phyloP scores from a whole-genome alignment of 2,113 vertebrate species.

The Hemibagrus wyckioides region DNA sequence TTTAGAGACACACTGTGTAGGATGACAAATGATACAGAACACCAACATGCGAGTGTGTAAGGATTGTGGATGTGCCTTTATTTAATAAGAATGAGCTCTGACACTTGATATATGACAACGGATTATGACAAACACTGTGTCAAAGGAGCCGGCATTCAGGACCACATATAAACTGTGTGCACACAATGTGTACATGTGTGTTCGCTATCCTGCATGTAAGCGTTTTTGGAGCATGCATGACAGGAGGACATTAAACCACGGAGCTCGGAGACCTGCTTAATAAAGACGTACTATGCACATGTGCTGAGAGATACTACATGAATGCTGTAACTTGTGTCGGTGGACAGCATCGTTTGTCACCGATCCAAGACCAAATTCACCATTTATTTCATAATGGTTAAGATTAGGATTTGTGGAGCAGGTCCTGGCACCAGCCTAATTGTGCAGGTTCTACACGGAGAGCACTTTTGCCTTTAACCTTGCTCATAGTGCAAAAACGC shows the following conservation, averaged over 20 bases:
- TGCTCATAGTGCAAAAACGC: slow-evolving; percentile 45
- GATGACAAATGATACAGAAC: not conserved
- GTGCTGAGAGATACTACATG: slow-evolving; percentile 46
- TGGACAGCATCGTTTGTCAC: slow-evolving; percentile 15
- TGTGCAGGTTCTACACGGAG: slow-evolving; percentile 33
- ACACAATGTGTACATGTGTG: not conserved
- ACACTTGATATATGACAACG: not conserved
- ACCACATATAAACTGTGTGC: not conserved
- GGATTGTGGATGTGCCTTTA: slow-evolving; percentile 2
- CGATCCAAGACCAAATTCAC: slow-evolving; percentile 18
- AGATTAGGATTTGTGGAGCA: slow-evolving; percentile 39
- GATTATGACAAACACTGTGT: not conserved
- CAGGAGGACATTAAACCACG: slow-evolving; percentile 62
- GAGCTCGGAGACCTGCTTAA: slow-evolving; percentile 67
- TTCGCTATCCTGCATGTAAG: slow-evolving; percentile 41
- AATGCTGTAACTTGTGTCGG: not conserved
- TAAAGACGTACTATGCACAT: slow-evolving; percentile 55
- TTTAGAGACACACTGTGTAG: slow-evolving; percentile 18
- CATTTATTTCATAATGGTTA: slow-evolving; percentile 42
- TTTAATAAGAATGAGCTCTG: not conserved
- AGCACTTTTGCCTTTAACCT: slow-evolving; percentile 46
- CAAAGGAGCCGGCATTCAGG: not conserved
- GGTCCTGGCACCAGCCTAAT: slow-evolving; percentile 29
- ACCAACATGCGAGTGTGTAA: not conserved
- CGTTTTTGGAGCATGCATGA: slow-evolving; percentile 58